Evolutionary conservation across 2,113 vertebrate species (phyloP).

Genomic region (Philantomba maxwellii): DNA sequence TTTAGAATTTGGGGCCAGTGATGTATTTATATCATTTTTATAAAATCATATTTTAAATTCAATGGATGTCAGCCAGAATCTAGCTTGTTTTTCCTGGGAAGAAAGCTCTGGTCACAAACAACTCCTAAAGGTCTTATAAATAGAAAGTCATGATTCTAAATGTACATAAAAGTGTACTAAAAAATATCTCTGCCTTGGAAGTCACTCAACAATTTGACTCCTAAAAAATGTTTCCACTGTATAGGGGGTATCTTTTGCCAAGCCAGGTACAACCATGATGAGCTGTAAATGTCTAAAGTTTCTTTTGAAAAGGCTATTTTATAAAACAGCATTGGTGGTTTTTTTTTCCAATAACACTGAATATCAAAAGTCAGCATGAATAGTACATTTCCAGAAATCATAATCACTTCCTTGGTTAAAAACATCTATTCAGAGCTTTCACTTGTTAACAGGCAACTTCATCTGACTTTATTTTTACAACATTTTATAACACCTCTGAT

Average conservation of each 20-base stretch:
- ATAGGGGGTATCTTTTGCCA: neutral
- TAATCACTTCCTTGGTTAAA: neutral
- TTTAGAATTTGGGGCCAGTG: neutral
- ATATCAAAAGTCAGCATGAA: conserved; percentile 19
- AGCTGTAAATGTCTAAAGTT: neutral
- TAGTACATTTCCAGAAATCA: neutral
- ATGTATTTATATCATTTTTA: neutral
- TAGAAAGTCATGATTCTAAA: neutral
- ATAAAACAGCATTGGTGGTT: neutral
- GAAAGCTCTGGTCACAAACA: neutral
- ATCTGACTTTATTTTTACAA: conserved; percentile 29
- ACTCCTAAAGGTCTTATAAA: neutral
- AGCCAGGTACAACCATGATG: neutral
- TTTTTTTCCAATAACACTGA: neutral
- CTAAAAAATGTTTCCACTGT: neutral
- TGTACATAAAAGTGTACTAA: neutral
- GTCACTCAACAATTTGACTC: neutral
- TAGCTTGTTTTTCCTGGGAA: neutral
- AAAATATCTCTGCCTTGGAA: neutral
- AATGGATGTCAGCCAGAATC: neutral
- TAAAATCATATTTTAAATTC: conserved; percentile 5
- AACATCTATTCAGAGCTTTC: neutral
- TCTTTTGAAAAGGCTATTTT: neutral
- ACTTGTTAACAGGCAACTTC: neutral
- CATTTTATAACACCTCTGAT: conserved; percentile 12